Evolutionary conservation across 2,888 invertebrate genomes (phyloP).

Genomic region (Noctua comes): DNA sequence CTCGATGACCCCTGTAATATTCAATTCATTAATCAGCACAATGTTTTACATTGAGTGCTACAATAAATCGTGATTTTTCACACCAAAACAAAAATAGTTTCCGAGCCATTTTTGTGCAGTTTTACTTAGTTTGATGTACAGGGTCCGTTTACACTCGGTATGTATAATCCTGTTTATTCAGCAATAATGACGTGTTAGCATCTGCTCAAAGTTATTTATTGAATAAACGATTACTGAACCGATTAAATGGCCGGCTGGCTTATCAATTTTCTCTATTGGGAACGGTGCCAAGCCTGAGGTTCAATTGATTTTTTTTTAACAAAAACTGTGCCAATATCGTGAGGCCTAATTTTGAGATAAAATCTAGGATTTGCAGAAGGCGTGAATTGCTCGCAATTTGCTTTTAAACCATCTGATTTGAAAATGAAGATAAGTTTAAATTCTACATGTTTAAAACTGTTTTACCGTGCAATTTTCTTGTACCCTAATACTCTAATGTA

Average conservation of each 20-base stretch:
- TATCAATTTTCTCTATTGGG: conserved; percentile 49
- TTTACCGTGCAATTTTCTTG: not conserved
- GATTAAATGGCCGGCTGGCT: conserved; percentile 50
- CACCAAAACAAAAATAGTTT: not conserved
- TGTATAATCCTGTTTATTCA: not conserved
- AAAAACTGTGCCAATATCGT: conserved; percentile 45
- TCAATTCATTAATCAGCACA: not conserved
- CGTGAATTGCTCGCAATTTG: conserved; percentile 11
- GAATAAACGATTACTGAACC: conserved; percentile 49
- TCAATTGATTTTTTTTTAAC: conserved; percentile 35
- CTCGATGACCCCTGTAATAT: too few relatives aligned
- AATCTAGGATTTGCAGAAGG: conserved; percentile 30
- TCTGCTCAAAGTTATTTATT: conserved; percentile 37
- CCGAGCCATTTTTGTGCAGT: not conserved
- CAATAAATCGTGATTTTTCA: not conserved
- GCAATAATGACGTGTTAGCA: conserved; percentile 2
- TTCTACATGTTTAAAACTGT: not conserved
- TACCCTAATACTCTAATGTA: too few relatives aligned
- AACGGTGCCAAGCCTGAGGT: conserved; percentile 28
- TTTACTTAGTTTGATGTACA: not conserved
- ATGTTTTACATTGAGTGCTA: too few relatives aligned
- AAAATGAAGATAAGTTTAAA: not conserved
- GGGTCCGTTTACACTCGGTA: not conserved
- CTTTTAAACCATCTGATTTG: not conserved
- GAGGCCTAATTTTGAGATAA: conserved; percentile 46